Evolutionary conservation across 37 sponge, comb jelly and placozoan species (phyloP), one percentile per base, ranked within the genome.

Genomic region (Trichoplax adhaerens): DNA sequence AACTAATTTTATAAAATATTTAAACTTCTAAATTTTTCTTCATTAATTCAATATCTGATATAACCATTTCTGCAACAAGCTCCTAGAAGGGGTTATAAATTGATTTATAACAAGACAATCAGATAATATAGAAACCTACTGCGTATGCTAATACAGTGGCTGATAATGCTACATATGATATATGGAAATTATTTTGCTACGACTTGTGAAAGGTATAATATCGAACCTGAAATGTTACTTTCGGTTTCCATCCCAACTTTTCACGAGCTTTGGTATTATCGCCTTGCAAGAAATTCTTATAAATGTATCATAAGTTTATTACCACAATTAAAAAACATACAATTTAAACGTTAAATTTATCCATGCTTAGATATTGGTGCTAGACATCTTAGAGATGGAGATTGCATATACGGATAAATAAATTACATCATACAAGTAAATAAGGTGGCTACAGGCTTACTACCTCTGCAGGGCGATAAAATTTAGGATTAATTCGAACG

Each of bases 381-480:
- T 29, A 29, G 29, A 29, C 29, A 29, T 29, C 29, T 29, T 29
- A 29, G 29, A 29, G 29, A 29, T 29, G 29, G 29, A 29, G 29
- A 29, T 29, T 29, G 29, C 29, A 52, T 0, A 66, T 52, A 66
- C 68, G n/a, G 68, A 5, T 50, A 6, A 66, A 7, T 7, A 50
- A 66, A 8, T 8, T 10, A 7, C 8, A 12, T 6, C 68, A 5
- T 50, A 7, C 68, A 5, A 50, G 49, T 50, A 5, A 50, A 66
- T 66, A 50, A 49, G 7, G 7, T 66, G 48, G 29, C 48, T 49
- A 7, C 46, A 8, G 3, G 68, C 87, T 80, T 50, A 90, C 93
- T 75, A 91, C 93, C 87, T 91, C 93, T 63, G 93, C 85, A 4
- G 93, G 93, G 5, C 93, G 53, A 73, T 83, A 87, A 77, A 81